Conservation (phyloP, 2,113 vertebrate species). For the Nansenia antarctica region DNA sequence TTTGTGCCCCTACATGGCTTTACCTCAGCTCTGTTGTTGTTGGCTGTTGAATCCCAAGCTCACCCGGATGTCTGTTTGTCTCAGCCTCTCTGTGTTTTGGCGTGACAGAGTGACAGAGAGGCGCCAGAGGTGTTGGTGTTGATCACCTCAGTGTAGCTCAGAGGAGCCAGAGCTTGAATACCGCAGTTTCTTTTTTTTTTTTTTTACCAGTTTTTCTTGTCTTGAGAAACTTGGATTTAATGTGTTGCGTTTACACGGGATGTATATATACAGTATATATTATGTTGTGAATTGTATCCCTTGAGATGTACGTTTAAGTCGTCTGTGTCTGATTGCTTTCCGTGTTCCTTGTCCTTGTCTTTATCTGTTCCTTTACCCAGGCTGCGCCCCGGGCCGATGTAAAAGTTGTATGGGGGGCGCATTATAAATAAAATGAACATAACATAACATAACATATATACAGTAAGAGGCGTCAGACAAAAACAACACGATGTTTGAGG, state of each 20-base stretch:
- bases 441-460: neutral
- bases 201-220: too few relatives aligned
- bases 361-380: too few relatives aligned
- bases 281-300: neutral
- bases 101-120: conserved; percentile 26
- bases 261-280: neutral
- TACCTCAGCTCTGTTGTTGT: conserved; percentile 10
- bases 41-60: conserved; percentile 43
- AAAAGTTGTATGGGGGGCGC: too few relatives aligned
- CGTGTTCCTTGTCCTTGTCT: too few relatives aligned
- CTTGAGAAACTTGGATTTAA: too few relatives aligned
- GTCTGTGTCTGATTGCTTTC: too few relatives aligned
- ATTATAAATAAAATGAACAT: too few relatives aligned
- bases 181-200: conserved; percentile 28
- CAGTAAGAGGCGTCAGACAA: neutral
- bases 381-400: too few relatives aligned
- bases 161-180: conserved; percentile 22
- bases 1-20: conserved; percentile 9
- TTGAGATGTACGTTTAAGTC: too few relatives aligned
- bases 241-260: neutral
- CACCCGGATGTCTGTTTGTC: conserved; percentile 33
- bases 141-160: conserved; percentile 34
- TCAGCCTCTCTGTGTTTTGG: conserved; percentile 20
- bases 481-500: neutral
- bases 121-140: conserved; percentile 37